Evolutionary conservation across 2,113 vertebrate genomes (phyloP).

Genomic region (Camelus dromedarius): DNA sequence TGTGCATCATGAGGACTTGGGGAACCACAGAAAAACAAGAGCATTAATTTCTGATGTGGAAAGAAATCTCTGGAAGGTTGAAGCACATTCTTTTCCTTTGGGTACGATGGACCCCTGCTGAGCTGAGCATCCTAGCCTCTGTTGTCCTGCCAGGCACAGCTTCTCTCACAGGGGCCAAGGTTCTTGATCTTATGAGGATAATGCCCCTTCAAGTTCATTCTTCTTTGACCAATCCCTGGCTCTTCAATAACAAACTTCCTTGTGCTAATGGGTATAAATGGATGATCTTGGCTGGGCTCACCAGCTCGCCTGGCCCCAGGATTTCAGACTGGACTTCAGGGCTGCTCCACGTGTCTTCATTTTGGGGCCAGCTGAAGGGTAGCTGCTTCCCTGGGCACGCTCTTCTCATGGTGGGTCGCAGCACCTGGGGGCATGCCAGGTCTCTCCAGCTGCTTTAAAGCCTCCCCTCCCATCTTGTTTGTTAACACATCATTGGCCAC

Average conservation of each 20-base stretch:
- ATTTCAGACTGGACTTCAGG: neutral
- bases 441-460: neutral
- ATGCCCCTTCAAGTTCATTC: neutral
- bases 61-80: neutral
- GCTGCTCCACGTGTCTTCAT: neutral
- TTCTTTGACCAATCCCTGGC: neutral
- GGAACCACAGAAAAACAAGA: neutral
- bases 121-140: neutral
- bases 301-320: neutral
- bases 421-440: no score
- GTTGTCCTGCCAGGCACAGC: neutral
- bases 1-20: no score
- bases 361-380: neutral
- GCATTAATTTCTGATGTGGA: neutral
- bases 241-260: neutral
- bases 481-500: neutral
- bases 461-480: neutral
- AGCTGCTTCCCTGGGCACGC: neutral
- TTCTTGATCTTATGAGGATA: neutral
- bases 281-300: neutral
- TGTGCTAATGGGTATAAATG: neutral
- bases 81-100: neutral
- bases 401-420: no score
- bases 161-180: neutral
- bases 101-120: no score